Evolutionary conservation across 2,797 vertebrate species (phyloP).

Genomic region (Ceryle rudis): DNA sequence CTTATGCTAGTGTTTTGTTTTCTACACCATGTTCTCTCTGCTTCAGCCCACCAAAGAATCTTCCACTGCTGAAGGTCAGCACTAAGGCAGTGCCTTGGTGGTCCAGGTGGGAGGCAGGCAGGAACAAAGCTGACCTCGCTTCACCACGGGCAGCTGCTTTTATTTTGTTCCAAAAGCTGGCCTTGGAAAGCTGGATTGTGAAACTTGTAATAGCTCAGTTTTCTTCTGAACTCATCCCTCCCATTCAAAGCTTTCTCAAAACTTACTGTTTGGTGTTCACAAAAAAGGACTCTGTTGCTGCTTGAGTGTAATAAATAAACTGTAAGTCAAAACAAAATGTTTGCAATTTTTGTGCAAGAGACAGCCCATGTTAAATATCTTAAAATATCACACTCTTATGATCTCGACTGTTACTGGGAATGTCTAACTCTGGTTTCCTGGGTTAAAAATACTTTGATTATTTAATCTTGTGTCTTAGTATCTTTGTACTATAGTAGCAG

Average conservation of each 20-base stretch:
- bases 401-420: background rate
- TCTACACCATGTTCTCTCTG: background rate
- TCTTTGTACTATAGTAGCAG: background rate
- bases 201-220: background rate
- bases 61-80: background rate
- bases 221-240: background rate
- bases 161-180: slow-evolving; percentile 28
- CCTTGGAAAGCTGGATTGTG: background rate
- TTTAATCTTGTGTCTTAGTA: background rate
- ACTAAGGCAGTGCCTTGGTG: slow-evolving; percentile 39
- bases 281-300: background rate
- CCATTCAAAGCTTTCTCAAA: background rate
- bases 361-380: background rate
- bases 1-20: background rate
- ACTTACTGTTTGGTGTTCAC: background rate
- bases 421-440: background rate
- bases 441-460: background rate
- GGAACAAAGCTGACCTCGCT: background rate
- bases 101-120: slow-evolving; percentile 46
- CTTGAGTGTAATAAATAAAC: slow-evolving; percentile 21
- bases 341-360: background rate
- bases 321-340: slow-evolving; percentile 10
- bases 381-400: background rate
- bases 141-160: slow-evolving; percentile 28
- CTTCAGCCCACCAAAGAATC: slow-evolving; percentile 8